A percentile compares a stretch with the other conserved stretches of the same genome.
phyloP scores from a whole-genome alignment of 2,888 invertebrate species.

The Nezara viridula region DNA sequence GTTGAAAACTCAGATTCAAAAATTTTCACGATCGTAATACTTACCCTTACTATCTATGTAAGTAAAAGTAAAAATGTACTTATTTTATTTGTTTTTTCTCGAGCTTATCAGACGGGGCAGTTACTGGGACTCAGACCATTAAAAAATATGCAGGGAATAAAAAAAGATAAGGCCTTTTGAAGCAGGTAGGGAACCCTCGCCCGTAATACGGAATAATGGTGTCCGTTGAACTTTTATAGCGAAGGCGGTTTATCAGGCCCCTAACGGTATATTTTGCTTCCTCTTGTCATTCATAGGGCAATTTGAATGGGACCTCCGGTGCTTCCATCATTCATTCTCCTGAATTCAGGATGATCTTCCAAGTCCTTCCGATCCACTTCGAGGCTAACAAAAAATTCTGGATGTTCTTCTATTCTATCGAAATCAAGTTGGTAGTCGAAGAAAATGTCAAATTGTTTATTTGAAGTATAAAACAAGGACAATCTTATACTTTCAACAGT shows the following conservation, averaged over 20 bases:
- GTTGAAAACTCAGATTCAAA: too few relatives aligned
- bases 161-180: not conserved
- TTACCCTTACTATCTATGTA: too few relatives aligned
- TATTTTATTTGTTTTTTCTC: too few relatives aligned
- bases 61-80: too few relatives aligned
- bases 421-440: too few relatives aligned
- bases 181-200: not conserved
- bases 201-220: slow-evolving; percentile 1
- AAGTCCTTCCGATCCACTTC: not conserved
- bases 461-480: too few relatives aligned
- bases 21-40: too few relatives aligned
- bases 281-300: not conserved
- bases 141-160: slow-evolving; percentile 11
- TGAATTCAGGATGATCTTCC: not conserved
- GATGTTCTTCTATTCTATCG: too few relatives aligned
- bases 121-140: not conserved
- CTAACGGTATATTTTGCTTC: slow-evolving; percentile 15
- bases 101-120: too few relatives aligned
- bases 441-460: too few relatives aligned
- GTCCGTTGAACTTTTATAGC: slow-evolving; percentile 36
- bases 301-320: not conserved
- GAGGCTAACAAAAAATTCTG: not conserved
- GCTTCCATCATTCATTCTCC: not conserved
- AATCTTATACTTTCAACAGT: too few relatives aligned
- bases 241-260: not conserved